These are phyloP conservation scores for Plagodis dolabraria DNA, from an alignment of 2,888 invertebrate species.

Conservation along the genomic window DNA sequence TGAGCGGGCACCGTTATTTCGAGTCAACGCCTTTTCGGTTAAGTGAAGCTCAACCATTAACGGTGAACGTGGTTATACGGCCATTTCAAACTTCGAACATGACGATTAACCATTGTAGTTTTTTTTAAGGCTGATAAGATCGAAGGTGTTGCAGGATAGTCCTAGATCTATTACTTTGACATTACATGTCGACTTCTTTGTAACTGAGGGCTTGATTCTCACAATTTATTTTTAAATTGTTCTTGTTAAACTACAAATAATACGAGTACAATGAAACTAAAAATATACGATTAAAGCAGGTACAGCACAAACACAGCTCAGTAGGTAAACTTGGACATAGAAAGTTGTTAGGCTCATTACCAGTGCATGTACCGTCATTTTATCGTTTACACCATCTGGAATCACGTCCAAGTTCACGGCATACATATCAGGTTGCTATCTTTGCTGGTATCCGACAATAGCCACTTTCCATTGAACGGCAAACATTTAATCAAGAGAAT, in stretches of 20 bases:
- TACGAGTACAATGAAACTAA: too few species aligned
- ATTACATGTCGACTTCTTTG: too few species aligned
- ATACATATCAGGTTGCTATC: slow-evolving; percentile 7
- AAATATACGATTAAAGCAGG: too few species aligned
- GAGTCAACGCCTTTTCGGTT: slow-evolving; percentile 23
- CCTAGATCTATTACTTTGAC: too few species aligned
- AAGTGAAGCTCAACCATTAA: slow-evolving; percentile 20
- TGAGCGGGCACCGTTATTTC: slow-evolving; percentile 17
- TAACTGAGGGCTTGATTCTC: too few species aligned
- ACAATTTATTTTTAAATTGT: too few species aligned
- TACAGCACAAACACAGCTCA: background rate
- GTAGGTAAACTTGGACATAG: slow-evolving; percentile 1
- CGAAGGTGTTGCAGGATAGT: too few species aligned
- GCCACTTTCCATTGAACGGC: slow-evolving; percentile 1
- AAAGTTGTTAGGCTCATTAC: slow-evolving; percentile 3
- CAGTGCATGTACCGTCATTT: background rate
- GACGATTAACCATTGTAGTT: background rate
- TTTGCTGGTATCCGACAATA: background rate
- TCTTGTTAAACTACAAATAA: too few species aligned
- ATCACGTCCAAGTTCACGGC: slow-evolving; percentile 7
- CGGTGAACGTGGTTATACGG: slow-evolving; percentile 10
- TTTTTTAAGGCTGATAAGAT: too few species aligned
- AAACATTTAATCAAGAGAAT: background rate
- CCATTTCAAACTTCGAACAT: slow-evolving; percentile 2
- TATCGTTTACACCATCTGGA: slow-evolving; percentile 4